Evolutionary conservation across 2,888 invertebrate genomes (phyloP).

Genomic region (Nowickia ferox): DNA sequence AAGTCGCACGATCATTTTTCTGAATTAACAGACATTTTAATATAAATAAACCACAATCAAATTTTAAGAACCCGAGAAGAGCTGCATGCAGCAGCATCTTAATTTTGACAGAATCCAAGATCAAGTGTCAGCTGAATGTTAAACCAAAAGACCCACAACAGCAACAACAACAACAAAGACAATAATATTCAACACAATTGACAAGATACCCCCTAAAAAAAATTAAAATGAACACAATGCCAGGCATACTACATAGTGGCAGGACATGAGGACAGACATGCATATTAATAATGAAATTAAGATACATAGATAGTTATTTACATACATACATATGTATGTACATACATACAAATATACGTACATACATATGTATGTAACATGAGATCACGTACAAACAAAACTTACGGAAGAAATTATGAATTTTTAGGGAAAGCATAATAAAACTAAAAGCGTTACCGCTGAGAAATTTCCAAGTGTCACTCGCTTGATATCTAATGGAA

Average conservation of each 20-base stretch:
- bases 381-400: too few relatives aligned
- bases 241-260: slow-evolving; percentile 1
- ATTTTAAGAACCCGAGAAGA: slow-evolving; percentile 60
- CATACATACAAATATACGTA: too few relatives aligned
- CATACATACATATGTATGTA: too few relatives aligned
- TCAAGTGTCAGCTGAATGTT: slow-evolving; percentile 78
- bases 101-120: slow-evolving; percentile 82
- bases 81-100: slow-evolving; percentile 79
- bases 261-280: slow-evolving; percentile 24
- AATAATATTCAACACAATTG: slow-evolving; percentile 63
- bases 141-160: slow-evolving; percentile 61
- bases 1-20: slow-evolving; percentile 79
- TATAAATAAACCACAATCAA: slow-evolving; percentile 23
- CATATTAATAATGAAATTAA: slow-evolving; percentile 35
- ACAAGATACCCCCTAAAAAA: slow-evolving; percentile 26
- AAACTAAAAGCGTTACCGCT: too few relatives aligned
- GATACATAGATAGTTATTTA: too few relatives aligned
- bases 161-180: slow-evolving; percentile 57
- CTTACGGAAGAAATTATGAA: too few relatives aligned
- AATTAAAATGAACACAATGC: slow-evolving; percentile 42
- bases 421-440: too few relatives aligned
- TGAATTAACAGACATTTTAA: slow-evolving; percentile 62
- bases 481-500: too few relatives aligned
- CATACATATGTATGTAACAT: too few relatives aligned
- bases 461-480: too few relatives aligned